Percentiles rank a stretch among this genome's conserved stretches.
These are phyloP conservation scores for Toxotes jaculatrix DNA, from an alignment of 2,113 vertebrate species.

Conservation along the genomic window DNA sequence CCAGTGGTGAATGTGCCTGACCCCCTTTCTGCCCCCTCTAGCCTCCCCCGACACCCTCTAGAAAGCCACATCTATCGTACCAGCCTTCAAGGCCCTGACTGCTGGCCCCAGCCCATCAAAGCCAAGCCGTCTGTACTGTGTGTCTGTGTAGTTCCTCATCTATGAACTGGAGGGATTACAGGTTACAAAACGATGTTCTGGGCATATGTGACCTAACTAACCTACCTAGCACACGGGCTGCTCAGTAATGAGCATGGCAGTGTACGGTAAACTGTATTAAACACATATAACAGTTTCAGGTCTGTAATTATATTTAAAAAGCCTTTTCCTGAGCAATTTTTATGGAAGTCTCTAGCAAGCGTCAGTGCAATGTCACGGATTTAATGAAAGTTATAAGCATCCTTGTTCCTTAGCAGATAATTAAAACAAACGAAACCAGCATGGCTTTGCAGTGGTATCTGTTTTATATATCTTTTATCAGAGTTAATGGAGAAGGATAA, in stretches of 20 bases:
- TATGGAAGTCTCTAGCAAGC: conserved; percentile 42
- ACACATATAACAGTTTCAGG: conserved; percentile 45
- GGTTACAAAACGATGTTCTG: conserved; percentile 35
- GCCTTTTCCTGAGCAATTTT: conserved; percentile 7
- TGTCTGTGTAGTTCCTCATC: conserved; percentile 33
- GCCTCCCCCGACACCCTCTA: conserved; percentile 63
- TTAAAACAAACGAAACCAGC: conserved; percentile 61
- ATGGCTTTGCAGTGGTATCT: conserved; percentile 33
- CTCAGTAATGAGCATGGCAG: conserved; percentile 40
- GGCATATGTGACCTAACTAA: conserved; percentile 18
- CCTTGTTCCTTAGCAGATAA: conserved; percentile 45
- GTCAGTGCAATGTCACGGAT: conserved; percentile 26
- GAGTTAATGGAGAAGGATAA: conserved; percentile 47
- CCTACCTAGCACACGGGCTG: not conserved
- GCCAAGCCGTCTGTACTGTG: conserved; percentile 30
- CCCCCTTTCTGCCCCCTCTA: conserved; percentile 67
- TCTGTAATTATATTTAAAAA: conserved; percentile 37
- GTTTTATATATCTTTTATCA: conserved; percentile 60
- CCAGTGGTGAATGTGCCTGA: conserved; percentile 72
- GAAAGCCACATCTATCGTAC: conserved; percentile 81
- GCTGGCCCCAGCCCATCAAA: conserved; percentile 73
- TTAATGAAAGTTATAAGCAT: conserved; percentile 58
- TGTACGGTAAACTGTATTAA: conserved; percentile 42
- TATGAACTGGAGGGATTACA: conserved; percentile 22
- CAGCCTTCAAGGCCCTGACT: conserved; percentile 59